These are phyloP conservation scores for Cochlearius cochlearius DNA, from an alignment of 2,113 vertebrate species.

Conservation along the genomic window DNA sequence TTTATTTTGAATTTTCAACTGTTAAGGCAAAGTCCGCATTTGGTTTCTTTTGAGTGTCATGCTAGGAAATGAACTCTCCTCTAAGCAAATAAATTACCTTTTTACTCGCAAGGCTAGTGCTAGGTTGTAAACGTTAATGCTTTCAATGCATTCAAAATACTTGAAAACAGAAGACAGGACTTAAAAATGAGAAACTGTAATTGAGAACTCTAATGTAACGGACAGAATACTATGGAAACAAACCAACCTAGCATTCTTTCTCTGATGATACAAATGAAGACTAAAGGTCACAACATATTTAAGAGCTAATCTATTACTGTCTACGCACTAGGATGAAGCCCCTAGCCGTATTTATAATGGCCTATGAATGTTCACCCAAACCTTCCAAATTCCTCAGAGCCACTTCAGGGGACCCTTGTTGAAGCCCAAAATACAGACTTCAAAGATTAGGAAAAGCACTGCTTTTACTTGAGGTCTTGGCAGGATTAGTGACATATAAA, in stretches of 20 bases:
- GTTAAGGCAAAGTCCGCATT: conserved; percentile 43
- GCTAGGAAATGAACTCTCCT: conserved; percentile 63
- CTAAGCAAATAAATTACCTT: conserved; percentile 63
- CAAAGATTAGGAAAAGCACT: background rate
- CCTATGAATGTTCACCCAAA: background rate
- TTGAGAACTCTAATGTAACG: conserved; percentile 27
- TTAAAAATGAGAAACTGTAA: conserved; percentile 37
- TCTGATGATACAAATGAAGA: background rate
- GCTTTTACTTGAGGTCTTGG: background rate
- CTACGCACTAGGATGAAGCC: background rate
- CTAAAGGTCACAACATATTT: background rate
- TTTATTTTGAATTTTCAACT: conserved; percentile 67
- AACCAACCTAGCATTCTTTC: background rate
- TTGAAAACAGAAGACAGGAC: conserved; percentile 13
- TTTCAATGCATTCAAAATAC: conserved; percentile 49
- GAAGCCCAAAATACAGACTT: background rate
- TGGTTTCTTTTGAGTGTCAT: conserved; percentile 61
- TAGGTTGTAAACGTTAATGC: conserved; percentile 35
- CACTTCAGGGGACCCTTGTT: background rate
- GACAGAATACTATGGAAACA: conserved; percentile 10
- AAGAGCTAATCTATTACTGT: background rate
- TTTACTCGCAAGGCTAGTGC: conserved; percentile 32
- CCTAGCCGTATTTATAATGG: background rate
- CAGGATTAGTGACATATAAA: background rate
- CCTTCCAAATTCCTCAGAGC: background rate